A percentile compares a stretch with the other conserved stretches of the same genome.
Conservation (phyloP, 2,113 vertebrate species). For the Gymnobelideus leadbeateri region DNA sequence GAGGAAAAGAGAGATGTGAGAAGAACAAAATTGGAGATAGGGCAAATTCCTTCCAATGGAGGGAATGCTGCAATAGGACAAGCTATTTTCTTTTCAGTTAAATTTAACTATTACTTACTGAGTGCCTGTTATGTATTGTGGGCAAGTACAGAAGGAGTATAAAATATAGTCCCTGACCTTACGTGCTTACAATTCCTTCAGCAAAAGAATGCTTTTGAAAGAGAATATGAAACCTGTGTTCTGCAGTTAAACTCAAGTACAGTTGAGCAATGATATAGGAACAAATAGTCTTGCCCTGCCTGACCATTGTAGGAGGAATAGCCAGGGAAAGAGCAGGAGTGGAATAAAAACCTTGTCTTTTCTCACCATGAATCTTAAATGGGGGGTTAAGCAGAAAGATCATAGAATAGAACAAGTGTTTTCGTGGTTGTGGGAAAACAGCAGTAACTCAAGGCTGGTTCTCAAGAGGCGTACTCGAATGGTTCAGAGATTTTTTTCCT, state of each 20-base stretch:
- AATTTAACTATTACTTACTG: background rate
- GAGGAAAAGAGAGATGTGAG: background rate
- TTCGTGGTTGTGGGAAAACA: conserved; percentile 12
- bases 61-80: background rate
- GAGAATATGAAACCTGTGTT: background rate
- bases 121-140: background rate
- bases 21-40: background rate
- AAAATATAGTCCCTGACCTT: background rate
- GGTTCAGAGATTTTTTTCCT: background rate
- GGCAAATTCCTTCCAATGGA: conserved; percentile 13
- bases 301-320: background rate
- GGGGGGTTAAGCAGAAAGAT: background rate
- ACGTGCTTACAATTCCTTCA: background rate
- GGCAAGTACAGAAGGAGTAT: background rate
- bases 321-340: background rate
- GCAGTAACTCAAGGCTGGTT: background rate
- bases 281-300: background rate
- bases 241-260: background rate
- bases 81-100: background rate
- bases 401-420: background rate
- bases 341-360: background rate
- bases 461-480: background rate
- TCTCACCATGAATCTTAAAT: background rate
- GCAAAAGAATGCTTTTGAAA: background rate
- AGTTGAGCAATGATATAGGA: background rate